phyloP scores from a whole-genome alignment of 2,888 invertebrate genomes.

The Horisme vitalbata region DNA sequence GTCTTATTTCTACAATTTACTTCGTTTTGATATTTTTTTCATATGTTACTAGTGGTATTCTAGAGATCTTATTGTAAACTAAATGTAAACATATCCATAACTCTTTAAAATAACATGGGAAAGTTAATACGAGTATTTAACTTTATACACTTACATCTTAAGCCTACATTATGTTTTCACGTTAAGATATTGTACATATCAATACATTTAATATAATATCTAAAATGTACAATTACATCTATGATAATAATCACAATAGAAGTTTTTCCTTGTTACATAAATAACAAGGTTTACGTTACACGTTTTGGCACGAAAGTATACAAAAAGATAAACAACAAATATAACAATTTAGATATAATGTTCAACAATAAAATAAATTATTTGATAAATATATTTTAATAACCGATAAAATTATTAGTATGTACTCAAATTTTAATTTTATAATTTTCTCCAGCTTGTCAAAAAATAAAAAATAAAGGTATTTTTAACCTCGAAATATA shows the following conservation, averaged over 20 bases:
- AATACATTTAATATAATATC: constrained; percentile 40
- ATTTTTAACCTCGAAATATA: too few relatives aligned
- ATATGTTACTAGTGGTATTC: constrained; percentile 24
- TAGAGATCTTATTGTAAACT: constrained; percentile 11
- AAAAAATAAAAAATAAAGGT: too few relatives aligned
- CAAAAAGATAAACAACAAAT: constrained; percentile 9
- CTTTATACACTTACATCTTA: constrained; percentile 22
- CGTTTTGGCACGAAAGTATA: constrained; percentile 36
- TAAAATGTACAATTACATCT: constrained; percentile 47
- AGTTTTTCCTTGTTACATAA: constrained; percentile 41
- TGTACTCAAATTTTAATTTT: too few relatives aligned
- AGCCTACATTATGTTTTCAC: constrained; percentile 32
- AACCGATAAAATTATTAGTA: too few relatives aligned
- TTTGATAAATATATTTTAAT: too few relatives aligned
- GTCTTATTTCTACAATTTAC: constrained; percentile 53
- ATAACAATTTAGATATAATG: constrained; percentile 12
- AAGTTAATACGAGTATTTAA: constrained; percentile 21
- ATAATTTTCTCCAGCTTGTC: too few relatives aligned
- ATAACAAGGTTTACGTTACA: constrained; percentile 49
- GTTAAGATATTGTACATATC: constrained; percentile 50
- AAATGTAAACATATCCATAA: constrained; percentile 51
- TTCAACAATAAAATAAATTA: too few relatives aligned
- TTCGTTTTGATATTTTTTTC: constrained; percentile 40
- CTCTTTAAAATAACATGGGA: constrained; percentile 27
- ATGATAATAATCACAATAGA: constrained; percentile 59